A percentile compares a stretch with the other conserved stretches of the same genome.
These are phyloP conservation scores for Epizoanthus fatuus DNA, from an alignment of 92 coral and sea anemone genomes.

Conservation along the genomic window DNA sequence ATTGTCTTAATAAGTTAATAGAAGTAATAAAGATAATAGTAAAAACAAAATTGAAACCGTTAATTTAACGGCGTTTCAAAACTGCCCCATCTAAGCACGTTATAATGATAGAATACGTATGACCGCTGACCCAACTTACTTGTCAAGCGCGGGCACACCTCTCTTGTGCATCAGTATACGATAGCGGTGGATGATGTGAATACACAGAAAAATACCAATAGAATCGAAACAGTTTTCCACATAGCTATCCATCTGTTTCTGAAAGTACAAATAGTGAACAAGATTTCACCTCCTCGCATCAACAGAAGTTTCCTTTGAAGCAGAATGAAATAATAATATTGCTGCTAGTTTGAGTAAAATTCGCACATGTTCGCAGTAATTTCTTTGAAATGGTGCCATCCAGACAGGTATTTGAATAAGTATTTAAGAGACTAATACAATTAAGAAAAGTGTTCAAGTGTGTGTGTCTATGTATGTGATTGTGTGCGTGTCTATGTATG, in stretches of 20 bases:
- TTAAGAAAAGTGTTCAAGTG: no score
- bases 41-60: neutral
- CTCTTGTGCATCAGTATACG: slow-evolving; percentile 98
- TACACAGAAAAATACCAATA: slow-evolving; percentile 96
- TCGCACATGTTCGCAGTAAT: no score
- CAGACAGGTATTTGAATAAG: no score
- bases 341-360: neutral
- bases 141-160: slow-evolving; percentile 97
- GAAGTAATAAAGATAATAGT: no score
- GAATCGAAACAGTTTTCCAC: slow-evolving; percentile 95
- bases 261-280: neutral
- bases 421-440: no score
- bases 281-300: neutral
- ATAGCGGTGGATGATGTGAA: slow-evolving; percentile 96
- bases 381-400: no score
- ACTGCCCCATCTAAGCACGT: no score
- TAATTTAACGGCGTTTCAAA: neutral
- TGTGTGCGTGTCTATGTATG: no score
- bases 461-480: no score
- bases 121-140: slow-evolving; percentile 66
- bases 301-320: neutral
- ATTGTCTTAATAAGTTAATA: no score
- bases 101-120: neutral
- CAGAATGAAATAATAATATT: neutral
- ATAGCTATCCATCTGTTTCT: slow-evolving; percentile 99